Percentiles rank a stretch among this genome's conserved stretches.
Conservation (phyloP, 2,888 invertebrate genomes). For the Eupithecia abbreviata region DNA sequence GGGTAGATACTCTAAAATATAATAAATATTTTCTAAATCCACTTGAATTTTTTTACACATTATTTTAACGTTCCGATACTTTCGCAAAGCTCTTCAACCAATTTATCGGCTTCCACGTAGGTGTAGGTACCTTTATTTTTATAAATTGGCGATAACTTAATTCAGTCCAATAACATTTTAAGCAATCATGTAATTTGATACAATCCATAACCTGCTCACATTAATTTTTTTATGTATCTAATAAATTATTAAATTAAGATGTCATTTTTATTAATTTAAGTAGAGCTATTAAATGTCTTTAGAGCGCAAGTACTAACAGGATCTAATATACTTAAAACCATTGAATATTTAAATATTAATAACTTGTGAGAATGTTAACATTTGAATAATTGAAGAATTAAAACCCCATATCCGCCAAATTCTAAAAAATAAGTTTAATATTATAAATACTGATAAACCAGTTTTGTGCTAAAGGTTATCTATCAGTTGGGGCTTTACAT, state of each 20-base stretch:
- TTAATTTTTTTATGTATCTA: background rate
- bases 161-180: background rate
- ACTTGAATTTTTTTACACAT: background rate
- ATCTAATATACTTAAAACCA: slow-evolving; percentile 31
- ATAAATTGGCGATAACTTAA: background rate
- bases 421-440: slow-evolving; percentile 27
- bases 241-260: slow-evolving; percentile 10
- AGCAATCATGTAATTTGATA: background rate
- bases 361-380: slow-evolving; percentile 37
- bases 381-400: slow-evolving; percentile 35
- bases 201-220: slow-evolving; percentile 5
- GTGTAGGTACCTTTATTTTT: background rate
- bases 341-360: slow-evolving; percentile 41
- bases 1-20: too few species aligned
- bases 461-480: slow-evolving; percentile 31
- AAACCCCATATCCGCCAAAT: slow-evolving; percentile 33
- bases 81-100: background rate
- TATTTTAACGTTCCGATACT: background rate
- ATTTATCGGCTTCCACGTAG: background rate
- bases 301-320: slow-evolving; percentile 34
- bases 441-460: slow-evolving; percentile 27
- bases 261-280: slow-evolving; percentile 11
- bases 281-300: slow-evolving; percentile 33
- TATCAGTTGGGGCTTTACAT: slow-evolving; percentile 26
- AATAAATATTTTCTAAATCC: background rate